These are phyloP conservation scores for Origma solitaria DNA, from an alignment of 2,113 vertebrate species.

Conservation along the genomic window DNA sequence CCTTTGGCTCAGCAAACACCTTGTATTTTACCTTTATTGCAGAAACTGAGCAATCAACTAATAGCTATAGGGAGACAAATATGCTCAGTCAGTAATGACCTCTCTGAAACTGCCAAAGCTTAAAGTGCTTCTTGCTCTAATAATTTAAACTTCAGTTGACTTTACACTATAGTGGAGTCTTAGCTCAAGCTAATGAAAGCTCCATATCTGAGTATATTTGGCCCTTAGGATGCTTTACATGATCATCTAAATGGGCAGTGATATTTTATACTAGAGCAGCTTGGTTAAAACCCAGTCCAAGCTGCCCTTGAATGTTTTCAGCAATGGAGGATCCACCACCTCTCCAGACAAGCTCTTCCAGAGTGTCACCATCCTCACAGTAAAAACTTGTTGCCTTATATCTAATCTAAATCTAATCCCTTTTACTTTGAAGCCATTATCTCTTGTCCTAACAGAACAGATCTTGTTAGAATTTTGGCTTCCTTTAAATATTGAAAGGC, in stretches of 20 bases:
- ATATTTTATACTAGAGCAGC: neutral
- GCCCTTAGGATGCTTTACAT: neutral
- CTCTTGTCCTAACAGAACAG: neutral
- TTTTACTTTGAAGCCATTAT: neutral
- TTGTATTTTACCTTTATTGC: neutral
- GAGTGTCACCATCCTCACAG: neutral
- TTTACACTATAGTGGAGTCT: neutral
- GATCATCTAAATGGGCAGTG: neutral
- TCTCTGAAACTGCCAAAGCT: neutral
- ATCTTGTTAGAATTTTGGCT: neutral
- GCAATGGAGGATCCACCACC: neutral
- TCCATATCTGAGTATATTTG: neutral
- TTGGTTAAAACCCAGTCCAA: neutral
- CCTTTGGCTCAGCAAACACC: neutral
- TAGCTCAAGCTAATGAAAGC: neutral
- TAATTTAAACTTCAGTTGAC: neutral
- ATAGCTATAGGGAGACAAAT: neutral
- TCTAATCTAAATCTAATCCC: neutral
- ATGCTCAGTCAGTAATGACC: neutral
- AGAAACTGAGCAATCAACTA: neutral
- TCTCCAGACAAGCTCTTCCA: fast-evolving
- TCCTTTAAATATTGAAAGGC: neutral
- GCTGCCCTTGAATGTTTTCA: neutral
- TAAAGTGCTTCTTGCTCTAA: neutral
- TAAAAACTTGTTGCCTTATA: neutral